Evolutionary conservation across 2,888 invertebrate genomes (phyloP), one percentile per base, ranked within the genome.

Genomic region (Idaea aversata): DNA sequence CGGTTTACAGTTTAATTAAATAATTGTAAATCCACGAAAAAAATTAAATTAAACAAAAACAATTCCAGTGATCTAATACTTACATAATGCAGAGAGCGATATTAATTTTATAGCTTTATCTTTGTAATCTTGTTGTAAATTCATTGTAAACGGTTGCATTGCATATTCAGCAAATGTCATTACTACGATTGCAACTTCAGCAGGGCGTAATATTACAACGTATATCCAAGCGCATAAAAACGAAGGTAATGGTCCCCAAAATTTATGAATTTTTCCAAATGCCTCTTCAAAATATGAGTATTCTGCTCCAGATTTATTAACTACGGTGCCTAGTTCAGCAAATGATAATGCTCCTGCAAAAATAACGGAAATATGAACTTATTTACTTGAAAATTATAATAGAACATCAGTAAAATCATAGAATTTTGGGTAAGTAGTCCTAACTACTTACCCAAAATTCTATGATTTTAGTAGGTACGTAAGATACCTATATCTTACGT

Each of bases 191-290:
- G 97, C 96, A 0, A 96, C 95, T 90, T 96, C 96, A 2, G 96
- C 96, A 0, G 97, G 97, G 71, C 96, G 91, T 38, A 97, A 90
- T 62, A 96, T 94, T 63, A 96, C 88, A 0, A 96, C 96, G 84
- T 95, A 96, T 36, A 96, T 95, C 96, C 96, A 97, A 5, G 96
- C 95, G 77, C 95, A 96, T 65, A 95, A 93, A 82, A 97, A 97
- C 0, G 96, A 95, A 0, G 96, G 96, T 34, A 97, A 80, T 15
- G 95, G 95, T 5, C 96, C 97, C 93, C 95, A 95, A 85, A 94
- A 96, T 72, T 87, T 93, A 77, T 96, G 96, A 61, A 93, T 86
- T 5, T 95, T 94, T 10, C 94, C 93, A 84, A 96, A 96, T 0
- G 96, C 95, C 81, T 96, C 96, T 82, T 95, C 93, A 77, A 96